Conservation (phyloP, 2,888 invertebrate species). For the Chymomyza procnemis region DNA sequence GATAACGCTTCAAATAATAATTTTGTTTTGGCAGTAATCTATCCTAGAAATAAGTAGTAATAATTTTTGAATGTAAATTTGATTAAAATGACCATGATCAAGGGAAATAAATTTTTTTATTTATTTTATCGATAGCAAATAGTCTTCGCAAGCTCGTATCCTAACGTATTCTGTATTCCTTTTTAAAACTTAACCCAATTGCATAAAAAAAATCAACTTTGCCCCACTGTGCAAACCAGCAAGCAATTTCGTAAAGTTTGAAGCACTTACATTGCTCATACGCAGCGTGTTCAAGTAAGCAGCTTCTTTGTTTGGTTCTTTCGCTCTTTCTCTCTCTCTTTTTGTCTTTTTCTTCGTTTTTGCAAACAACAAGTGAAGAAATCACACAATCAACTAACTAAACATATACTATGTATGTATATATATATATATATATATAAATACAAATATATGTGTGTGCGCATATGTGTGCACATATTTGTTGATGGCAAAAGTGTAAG, state of each 20-base stretch:
- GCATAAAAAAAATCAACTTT: too few relatives aligned
- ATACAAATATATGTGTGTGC: constrained; percentile 17
- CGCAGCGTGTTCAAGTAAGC: constrained; percentile 35
- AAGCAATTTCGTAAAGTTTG: background rate
- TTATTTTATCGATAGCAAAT: too few relatives aligned
- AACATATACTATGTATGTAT: background rate
- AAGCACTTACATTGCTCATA: constrained; percentile 42
- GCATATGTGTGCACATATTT: constrained; percentile 4
- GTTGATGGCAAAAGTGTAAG: constrained; percentile 32
- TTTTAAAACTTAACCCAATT: too few relatives aligned
- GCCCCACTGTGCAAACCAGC: too few relatives aligned
- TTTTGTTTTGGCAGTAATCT: too few relatives aligned
- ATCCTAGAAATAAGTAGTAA: too few relatives aligned
- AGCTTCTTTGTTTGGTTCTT: background rate
- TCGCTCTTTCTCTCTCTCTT: background rate
- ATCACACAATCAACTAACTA: background rate
- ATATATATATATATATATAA: constrained; percentile 10
- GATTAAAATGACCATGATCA: too few relatives aligned
- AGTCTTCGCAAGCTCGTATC: too few relatives aligned
- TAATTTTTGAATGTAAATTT: too few relatives aligned
- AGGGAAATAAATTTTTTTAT: too few relatives aligned
- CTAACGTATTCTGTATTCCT: too few relatives aligned
- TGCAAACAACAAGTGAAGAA: constrained; percentile 21
- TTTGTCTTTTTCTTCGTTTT: background rate
- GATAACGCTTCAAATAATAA: too few relatives aligned